Base-by-base conservation (phyloP, 1,140 invertebrate species). In the Papilio polyxenes region DNA sequence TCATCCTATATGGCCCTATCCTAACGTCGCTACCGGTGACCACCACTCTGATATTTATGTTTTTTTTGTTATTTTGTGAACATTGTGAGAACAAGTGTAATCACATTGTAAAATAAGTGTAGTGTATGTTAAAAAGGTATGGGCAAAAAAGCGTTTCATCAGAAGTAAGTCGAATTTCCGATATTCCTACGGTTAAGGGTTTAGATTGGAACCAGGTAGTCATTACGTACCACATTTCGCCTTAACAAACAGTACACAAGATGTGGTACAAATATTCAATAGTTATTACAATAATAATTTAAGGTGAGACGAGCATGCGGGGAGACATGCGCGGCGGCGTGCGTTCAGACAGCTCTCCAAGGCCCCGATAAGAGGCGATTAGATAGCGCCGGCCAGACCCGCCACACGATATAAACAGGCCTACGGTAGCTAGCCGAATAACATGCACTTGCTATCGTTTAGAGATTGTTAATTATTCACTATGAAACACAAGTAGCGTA, bases 391-490 rank as follows among this genome's bases (percentile, higher is more conserved):
- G 65, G 11, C 23, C 59, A 69, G 65, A 69, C 23, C 65, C 65
- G 65, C 3, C 7, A 69, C 5, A 15, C 13, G 65, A 69, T 69
- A 69, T 2, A 23, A 23, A 5, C 17, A 62, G 23, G 65, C 65
- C 65, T 31, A 37, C 65, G 65, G 65, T 69, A 69, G 23, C 65
- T 65, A 65, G n/a, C 59, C 65, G 65, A 69, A 69, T 69, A 69
- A 15, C 11, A 69, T 69, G 65, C 31, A 69, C 31, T 69, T 37
- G 11, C n/a, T 65, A 8, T 3, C 23, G 11, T 9, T 31, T 37
- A 37, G 0, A 69, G 11, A 69, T 6, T 69, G 6, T 13, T 13
- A 9, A n/a, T 37, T 69, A 31, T 9, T 31, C 10, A 37, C 23
- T 59, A 37, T 37, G 13, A 15, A 31, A 40, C 40, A 40, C 40